Conservation (phyloP, 2,797 vertebrate species). For the Pyrocephalus nanus region DNA sequence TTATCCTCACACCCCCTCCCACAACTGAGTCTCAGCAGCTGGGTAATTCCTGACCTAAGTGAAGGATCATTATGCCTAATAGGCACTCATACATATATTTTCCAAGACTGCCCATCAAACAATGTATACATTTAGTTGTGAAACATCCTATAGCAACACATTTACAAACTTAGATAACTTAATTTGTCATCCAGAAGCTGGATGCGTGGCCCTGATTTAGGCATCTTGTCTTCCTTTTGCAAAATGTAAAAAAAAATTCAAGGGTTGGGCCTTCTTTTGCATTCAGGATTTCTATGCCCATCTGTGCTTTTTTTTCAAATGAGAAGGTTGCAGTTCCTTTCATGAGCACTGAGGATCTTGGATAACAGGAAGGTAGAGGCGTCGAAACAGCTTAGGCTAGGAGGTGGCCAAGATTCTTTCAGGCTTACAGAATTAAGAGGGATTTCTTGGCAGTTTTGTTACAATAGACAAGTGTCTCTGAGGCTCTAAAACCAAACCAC, state of each 20-base stretch:
- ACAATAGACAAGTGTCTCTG: neutral
- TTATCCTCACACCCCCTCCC: neutral
- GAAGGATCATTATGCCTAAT: neutral
- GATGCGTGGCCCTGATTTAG: neutral
- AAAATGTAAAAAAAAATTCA: neutral
- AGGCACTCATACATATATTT: accelerated
- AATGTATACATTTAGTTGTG: neutral
- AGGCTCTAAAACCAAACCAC: neutral
- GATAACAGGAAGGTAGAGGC: neutral
- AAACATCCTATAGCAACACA: neutral
- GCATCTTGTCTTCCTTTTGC: neutral
- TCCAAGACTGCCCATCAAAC: neutral
- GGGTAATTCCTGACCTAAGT: neutral
- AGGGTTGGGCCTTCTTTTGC: neutral
- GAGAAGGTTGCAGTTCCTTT: neutral
- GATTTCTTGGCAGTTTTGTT: neutral
- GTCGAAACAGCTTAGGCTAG: neutral
- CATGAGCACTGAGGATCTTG: accelerated
- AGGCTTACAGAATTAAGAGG: neutral
- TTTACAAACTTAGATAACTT: neutral
- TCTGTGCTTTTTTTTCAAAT: neutral
- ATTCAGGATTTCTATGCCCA: neutral
- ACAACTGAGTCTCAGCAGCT: neutral
- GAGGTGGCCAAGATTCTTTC: neutral
- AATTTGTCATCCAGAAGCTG: neutral